Conservation (phyloP, 2,888 invertebrate genomes). For the Nebria salina region DNA sequence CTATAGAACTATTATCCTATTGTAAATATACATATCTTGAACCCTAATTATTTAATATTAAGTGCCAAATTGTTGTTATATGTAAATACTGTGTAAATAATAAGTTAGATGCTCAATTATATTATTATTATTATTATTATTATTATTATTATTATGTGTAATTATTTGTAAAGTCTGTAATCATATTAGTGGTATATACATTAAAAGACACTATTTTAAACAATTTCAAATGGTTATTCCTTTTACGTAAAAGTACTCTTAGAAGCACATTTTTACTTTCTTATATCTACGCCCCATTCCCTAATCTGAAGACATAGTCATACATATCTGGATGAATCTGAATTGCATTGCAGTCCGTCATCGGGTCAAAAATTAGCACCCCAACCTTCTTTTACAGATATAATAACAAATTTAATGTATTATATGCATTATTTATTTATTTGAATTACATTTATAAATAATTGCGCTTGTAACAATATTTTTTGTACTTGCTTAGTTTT, state of each 20-base stretch:
- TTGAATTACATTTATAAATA: too few relatives aligned
- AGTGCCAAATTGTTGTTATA: constrained; percentile 29
- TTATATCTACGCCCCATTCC: neutral
- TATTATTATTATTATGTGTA: constrained; percentile 32
- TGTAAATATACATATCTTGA: constrained; percentile 32
- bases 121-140: constrained; percentile 24
- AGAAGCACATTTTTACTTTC: too few relatives aligned
- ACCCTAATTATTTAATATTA: constrained; percentile 17
- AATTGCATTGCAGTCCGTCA: too few relatives aligned
- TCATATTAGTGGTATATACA: constrained; percentile 35
- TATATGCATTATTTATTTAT: too few relatives aligned
- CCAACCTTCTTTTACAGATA: too few relatives aligned
- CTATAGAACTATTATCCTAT: neutral
- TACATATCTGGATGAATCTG: too few relatives aligned
- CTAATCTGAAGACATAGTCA: neutral
- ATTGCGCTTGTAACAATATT: too few relatives aligned
- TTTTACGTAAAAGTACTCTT: too few relatives aligned
- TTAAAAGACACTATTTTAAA: constrained; percentile 39
- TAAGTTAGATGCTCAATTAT: constrained; percentile 41
- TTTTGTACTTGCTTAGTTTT: too few relatives aligned
- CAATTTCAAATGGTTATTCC: neutral
- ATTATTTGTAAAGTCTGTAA: constrained; percentile 41
- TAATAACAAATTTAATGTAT: too few relatives aligned
- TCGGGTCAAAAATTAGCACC: too few relatives aligned
- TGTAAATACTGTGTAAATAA: constrained; percentile 43